Conservation (phyloP, 2,888 invertebrate genomes). For the Timema cristinae region DNA sequence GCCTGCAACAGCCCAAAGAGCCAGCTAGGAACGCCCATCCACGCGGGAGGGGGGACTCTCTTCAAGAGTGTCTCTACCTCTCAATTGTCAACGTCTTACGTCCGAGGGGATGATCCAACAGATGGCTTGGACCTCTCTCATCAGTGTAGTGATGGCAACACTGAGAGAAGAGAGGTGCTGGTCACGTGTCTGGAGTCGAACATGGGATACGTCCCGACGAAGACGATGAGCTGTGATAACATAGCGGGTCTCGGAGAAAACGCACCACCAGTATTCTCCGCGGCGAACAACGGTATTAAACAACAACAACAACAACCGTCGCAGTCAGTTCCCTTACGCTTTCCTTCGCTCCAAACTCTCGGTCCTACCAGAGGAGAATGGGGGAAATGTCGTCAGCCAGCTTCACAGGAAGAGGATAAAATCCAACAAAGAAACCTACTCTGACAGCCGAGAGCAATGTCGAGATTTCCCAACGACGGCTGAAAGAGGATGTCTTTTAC, state of each 20-base stretch:
- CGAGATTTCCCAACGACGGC: not conserved
- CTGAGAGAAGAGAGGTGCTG: not conserved
- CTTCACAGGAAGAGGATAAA: conserved; percentile 38
- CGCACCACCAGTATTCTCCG: conserved; percentile 38
- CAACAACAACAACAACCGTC: conserved; percentile 38
- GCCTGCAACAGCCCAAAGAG: conserved; percentile 38
- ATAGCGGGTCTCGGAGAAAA: conserved; percentile 57
- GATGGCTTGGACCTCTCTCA: conserved; percentile 62
- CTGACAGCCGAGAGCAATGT: conserved; percentile 46
- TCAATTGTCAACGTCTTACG: conserved; percentile 50
- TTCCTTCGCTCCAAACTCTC: conserved; percentile 72
- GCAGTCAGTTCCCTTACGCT: conserved; percentile 71
- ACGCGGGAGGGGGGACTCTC: conserved; percentile 39
- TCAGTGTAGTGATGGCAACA: not conserved
- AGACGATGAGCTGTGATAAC: conserved; percentile 69
- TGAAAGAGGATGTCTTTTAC: conserved; percentile 42
- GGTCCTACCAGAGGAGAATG: conserved; percentile 70
- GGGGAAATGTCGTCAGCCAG: conserved; percentile 48
- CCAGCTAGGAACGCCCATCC: conserved; percentile 17
- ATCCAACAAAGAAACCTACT: conserved; percentile 52
- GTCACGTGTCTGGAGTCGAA: conserved; percentile 37
- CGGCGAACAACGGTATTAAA: too few relatives aligned
- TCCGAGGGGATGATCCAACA: conserved; percentile 76
- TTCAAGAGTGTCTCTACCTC: conserved; percentile 75
- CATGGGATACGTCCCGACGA: conserved; percentile 52